These are phyloP conservation scores for Ellobium chinense DNA, from an alignment of 2,888 invertebrate species.

Conservation along the genomic window DNA sequence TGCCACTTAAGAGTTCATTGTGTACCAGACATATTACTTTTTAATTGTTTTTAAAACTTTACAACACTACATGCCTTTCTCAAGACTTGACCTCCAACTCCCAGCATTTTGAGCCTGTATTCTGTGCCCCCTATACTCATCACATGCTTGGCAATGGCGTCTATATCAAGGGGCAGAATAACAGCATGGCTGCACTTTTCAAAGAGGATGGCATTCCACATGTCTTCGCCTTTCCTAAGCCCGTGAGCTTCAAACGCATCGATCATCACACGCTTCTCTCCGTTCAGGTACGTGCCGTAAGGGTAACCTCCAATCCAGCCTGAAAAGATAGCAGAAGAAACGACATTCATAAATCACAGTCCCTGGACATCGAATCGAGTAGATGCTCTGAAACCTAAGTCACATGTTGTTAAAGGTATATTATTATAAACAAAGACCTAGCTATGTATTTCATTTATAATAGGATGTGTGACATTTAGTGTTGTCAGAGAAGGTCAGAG, in stretches of 20 bases:
- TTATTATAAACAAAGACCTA: too few species aligned
- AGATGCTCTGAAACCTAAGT: too few species aligned
- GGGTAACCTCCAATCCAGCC: slow-evolving; percentile 6
- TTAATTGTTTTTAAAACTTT: too few species aligned
- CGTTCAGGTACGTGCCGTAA: neutral
- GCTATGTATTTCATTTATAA: too few species aligned
- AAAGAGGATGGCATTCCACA: neutral
- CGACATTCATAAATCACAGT: too few species aligned
- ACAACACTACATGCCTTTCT: too few species aligned
- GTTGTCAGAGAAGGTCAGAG: too few species aligned
- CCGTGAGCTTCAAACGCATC: neutral
- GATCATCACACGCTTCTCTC: neutral
- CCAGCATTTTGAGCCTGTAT: neutral
- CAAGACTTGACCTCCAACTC: neutral
- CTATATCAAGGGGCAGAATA: neutral
- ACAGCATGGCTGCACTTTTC: neutral
- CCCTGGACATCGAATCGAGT: too few species aligned
- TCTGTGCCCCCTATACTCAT: neutral
- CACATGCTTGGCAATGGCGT: neutral
- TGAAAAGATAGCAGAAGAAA: neutral
- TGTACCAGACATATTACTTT: too few species aligned
- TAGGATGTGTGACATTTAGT: too few species aligned
- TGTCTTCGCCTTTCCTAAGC: neutral
- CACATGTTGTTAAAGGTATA: too few species aligned
- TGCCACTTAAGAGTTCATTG: too few species aligned